Evolutionary conservation across 1,140 invertebrate genomes (phyloP).

Genomic region (Scaptomyza hsui): DNA sequence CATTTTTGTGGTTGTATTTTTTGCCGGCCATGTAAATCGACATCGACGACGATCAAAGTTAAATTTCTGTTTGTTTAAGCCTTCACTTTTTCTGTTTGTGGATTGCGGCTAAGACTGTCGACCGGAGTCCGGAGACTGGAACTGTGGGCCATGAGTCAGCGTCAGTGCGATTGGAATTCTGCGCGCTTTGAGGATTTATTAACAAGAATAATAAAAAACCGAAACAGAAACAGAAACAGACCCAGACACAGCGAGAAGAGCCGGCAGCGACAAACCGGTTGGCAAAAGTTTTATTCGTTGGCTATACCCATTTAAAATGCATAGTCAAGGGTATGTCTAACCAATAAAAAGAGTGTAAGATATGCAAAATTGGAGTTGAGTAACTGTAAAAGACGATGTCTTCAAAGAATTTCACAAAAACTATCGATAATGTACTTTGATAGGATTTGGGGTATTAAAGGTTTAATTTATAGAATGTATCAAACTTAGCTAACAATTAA

Average conservation of each 20-base stretch:
- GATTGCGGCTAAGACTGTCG: constrained; percentile 17
- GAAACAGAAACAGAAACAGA: constrained; percentile 51
- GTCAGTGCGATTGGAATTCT: constrained; percentile 71
- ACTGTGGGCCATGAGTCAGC: constrained; percentile 60
- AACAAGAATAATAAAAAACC: constrained; percentile 79
- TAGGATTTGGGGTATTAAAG: too few species aligned
- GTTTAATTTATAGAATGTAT: too few species aligned
- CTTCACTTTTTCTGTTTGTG: constrained; percentile 64
- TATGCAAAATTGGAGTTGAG: too few species aligned
- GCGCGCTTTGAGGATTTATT: constrained; percentile 81
- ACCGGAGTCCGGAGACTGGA: constrained; percentile 10
- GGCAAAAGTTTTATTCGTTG: constrained; percentile 23
- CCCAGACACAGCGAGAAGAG: constrained; percentile 36
- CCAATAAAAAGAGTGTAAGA: background rate
- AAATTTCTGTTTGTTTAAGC: constrained; percentile 65
- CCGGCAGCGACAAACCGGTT: constrained; percentile 64
- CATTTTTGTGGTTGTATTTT: constrained; percentile 7
- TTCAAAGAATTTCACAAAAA: background rate
- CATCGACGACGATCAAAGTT: constrained; percentile 48
- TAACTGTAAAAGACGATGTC: too few species aligned
- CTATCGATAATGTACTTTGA: background rate
- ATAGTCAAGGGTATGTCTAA: constrained; percentile 1
- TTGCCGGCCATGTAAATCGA: constrained; percentile 49
- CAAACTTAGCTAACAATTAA: too few species aligned
- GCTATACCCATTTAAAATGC: constrained; percentile 1